A percentile compares a stretch with the other conserved stretches of the same genome.
Conservation (phyloP, 2,113 vertebrate species). For the Saimiri boliviensis region DNA sequence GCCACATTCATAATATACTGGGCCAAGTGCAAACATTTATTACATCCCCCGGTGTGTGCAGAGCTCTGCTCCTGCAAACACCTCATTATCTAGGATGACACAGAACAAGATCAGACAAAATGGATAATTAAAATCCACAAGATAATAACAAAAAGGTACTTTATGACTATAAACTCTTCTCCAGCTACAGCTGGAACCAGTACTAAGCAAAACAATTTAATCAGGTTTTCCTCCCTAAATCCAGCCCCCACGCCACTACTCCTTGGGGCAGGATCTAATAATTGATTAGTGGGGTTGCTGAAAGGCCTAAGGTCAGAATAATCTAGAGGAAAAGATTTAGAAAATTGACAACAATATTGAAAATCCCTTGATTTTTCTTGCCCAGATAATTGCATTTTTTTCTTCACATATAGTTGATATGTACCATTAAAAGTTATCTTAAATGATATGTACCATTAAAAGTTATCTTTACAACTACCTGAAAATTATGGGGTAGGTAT, state of each 20-base stretch:
- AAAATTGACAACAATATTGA: neutral
- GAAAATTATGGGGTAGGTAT: neutral
- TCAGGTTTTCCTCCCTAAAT: neutral
- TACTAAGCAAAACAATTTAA: slow-evolving; percentile 3
- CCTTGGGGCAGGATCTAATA: neutral
- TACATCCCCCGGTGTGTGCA: slow-evolving; percentile 5
- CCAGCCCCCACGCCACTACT: neutral
- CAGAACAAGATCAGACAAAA: slow-evolving; percentile 57
- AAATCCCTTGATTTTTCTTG: neutral
- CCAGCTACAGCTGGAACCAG: slow-evolving; percentile 9
- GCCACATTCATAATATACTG: slow-evolving; percentile 50
- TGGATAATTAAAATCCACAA: slow-evolving; percentile 52
- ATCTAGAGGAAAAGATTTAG: slow-evolving; percentile 14
- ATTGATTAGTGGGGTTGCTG: neutral
- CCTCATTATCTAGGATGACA: slow-evolving; percentile 51
- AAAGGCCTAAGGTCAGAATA: neutral
- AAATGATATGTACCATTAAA: neutral
- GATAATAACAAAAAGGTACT: slow-evolving; percentile 36
- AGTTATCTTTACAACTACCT: slow-evolving; percentile 26
- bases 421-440: neutral
- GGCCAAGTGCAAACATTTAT: slow-evolving; percentile 66
- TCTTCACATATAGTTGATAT: neutral
- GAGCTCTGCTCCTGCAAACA: slow-evolving; percentile 20
- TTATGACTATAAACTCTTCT: slow-evolving; percentile 12
- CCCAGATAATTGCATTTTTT: neutral